phyloP scores from a whole-genome alignment of 2,888 invertebrate genomes.

The Galerucella nymphaeae region DNA sequence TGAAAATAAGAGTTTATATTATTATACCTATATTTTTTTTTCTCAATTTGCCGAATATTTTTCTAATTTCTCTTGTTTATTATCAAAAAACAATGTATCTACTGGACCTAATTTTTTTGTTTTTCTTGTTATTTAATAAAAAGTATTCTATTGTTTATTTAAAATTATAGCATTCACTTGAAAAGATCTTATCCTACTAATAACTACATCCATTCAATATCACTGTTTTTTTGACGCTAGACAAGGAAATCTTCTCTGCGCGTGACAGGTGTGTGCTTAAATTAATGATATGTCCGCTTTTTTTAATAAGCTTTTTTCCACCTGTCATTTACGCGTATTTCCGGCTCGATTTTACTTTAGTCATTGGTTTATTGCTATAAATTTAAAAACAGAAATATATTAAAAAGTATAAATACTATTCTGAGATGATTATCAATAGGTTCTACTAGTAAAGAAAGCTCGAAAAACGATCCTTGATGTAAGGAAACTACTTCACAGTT shows the following conservation, averaged over 20 bases:
- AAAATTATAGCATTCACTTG: neutral
- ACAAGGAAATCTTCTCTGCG: slow-evolving; percentile 40
- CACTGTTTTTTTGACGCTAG: slow-evolving; percentile 13
- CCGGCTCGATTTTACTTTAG: slow-evolving; percentile 22
- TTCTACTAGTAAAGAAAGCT: slow-evolving; percentile 58
- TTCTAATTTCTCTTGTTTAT: slow-evolving; percentile 16
- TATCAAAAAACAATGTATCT: slow-evolving; percentile 13
- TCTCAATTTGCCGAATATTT: too few relatives aligned
- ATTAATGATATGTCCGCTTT: slow-evolving; percentile 58
- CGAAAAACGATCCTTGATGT: slow-evolving; percentile 38
- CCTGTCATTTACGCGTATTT: slow-evolving; percentile 46
- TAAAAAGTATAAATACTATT: slow-evolving; percentile 44
- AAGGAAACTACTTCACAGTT: slow-evolving; percentile 10
- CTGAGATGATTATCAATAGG: slow-evolving; percentile 48
- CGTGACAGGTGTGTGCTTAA: slow-evolving; percentile 52
- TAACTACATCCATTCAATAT: neutral
- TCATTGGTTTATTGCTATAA: slow-evolving; percentile 64
- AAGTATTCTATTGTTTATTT: neutral
- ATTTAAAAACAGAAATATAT: slow-evolving; percentile 50
- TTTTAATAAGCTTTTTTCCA: slow-evolving; percentile 48
- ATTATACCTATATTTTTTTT: slow-evolving; percentile 39
- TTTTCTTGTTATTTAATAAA: neutral
- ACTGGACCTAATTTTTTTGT: neutral
- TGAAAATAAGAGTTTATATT: slow-evolving; percentile 48
- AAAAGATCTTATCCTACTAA: neutral